A percentile compares a stretch with the other conserved stretches of the same genome.
phyloP scores from a whole-genome alignment of 2,888 invertebrate species.

The Philopedon plagiatum region DNA sequence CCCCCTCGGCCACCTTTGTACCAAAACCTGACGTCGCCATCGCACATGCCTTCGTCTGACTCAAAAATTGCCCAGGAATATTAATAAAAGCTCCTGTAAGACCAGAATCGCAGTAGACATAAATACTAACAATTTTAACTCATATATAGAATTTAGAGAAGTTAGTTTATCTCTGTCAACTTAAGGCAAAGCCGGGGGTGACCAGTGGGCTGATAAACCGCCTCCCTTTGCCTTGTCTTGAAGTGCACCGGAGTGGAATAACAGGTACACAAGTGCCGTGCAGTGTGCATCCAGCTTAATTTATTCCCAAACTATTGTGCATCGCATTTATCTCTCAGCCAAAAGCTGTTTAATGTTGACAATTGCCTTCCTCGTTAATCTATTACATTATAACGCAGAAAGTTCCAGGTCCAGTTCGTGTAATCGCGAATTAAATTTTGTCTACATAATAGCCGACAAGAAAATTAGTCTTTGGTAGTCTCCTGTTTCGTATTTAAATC shows the following conservation, averaged over 20 bases:
- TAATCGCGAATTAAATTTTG: slow-evolving; percentile 24
- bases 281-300: slow-evolving; percentile 59
- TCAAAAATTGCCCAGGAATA: too few relatives aligned
- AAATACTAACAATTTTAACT: too few relatives aligned
- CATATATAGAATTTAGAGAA: neutral
- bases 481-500: slow-evolving; percentile 18
- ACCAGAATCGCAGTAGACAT: too few relatives aligned
- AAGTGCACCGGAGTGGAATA: slow-evolving; percentile 56
- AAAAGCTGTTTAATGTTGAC: slow-evolving; percentile 58
- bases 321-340: slow-evolving; percentile 56
- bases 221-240: slow-evolving; percentile 29
- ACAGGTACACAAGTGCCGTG: slow-evolving; percentile 59
- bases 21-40: too few relatives aligned
- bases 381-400: slow-evolving; percentile 44
- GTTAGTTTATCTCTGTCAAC: slow-evolving; percentile 30
- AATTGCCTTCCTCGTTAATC: slow-evolving; percentile 55
- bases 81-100: too few relatives aligned
- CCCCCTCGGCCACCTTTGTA: too few relatives aligned
- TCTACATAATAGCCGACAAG: slow-evolving; percentile 23
- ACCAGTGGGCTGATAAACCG: slow-evolving; percentile 18
- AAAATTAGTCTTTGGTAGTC: slow-evolving; percentile 19
- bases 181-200: slow-evolving; percentile 19
- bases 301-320: slow-evolving; percentile 58
- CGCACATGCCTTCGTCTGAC: too few relatives aligned
- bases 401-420: slow-evolving; percentile 33